These are phyloP conservation scores for Babylonia areolata DNA, from an alignment of 1,140 invertebrate species.

Conservation along the genomic window DNA sequence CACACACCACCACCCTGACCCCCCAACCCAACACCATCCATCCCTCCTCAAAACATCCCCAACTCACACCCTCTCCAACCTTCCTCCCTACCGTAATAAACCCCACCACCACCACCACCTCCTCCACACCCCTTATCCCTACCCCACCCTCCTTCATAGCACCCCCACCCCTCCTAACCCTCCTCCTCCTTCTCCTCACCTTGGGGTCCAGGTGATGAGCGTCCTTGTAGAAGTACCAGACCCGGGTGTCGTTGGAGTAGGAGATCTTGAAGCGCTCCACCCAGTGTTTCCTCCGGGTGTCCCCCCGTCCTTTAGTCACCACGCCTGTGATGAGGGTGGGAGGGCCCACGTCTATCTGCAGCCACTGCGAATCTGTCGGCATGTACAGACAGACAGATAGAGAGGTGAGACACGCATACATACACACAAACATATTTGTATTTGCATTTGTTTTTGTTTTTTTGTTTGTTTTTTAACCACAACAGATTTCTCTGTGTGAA, in stretches of 20 bases:
- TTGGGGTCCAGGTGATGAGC: constrained; percentile 79
- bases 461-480: too few species aligned
- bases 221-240: constrained; percentile 81
- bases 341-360: constrained; percentile 80
- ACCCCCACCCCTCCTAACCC: neutral
- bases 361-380: constrained; percentile 78
- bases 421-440: neutral
- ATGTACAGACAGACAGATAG: neutral
- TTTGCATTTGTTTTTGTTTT: neutral
- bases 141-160: too few species aligned
- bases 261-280: constrained; percentile 79
- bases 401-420: neutral
- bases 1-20: too few species aligned
- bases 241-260: constrained; percentile 79
- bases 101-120: too few species aligned
- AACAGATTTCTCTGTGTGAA: too few species aligned
- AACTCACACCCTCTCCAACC: too few species aligned
- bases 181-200: constrained; percentile 64
- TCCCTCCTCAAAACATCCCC: too few species aligned
- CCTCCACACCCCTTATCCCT: too few species aligned
- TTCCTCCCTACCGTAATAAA: too few species aligned
- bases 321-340: constrained; percentile 79
- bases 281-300: constrained; percentile 78
- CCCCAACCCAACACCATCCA: too few species aligned
- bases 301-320: constrained; percentile 79